A percentile compares a stretch with the other conserved stretches of the same genome.
phyloP scores from a whole-genome alignment of 2,888 invertebrate genomes.

The Conomelus anceps region DNA sequence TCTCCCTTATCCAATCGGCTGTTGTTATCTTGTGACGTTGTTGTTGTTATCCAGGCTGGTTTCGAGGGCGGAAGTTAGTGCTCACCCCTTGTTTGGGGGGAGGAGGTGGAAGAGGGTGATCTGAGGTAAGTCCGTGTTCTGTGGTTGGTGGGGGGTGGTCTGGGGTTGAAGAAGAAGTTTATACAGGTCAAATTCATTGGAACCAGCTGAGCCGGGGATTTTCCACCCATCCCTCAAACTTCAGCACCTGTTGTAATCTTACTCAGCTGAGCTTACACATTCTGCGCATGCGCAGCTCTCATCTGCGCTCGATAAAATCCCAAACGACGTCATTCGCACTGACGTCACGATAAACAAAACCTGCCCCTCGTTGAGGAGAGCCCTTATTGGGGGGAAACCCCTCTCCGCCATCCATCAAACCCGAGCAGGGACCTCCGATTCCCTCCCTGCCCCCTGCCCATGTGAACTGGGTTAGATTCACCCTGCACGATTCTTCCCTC shows the following conservation, averaged over 20 bases:
- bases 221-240: not conserved
- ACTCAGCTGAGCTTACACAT: not conserved
- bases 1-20: not conserved
- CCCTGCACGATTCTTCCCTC: not conserved
- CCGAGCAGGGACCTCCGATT: not conserved
- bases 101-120: constrained; percentile 40
- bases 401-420: not conserved
- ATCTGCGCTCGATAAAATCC: not conserved
- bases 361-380: too few species aligned
- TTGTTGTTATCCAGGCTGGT: not conserved
- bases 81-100: constrained; percentile 22
- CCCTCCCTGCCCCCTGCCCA: too few species aligned
- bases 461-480: not conserved
- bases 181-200: not conserved
- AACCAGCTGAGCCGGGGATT: not conserved
- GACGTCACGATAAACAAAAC: constrained; percentile 9
- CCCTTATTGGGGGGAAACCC: too few species aligned
- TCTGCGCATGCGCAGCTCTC: not conserved
- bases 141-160: not conserved
- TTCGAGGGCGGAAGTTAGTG: not conserved
- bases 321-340: not conserved
- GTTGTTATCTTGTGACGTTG: not conserved
- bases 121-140: not conserved
- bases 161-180: not conserved
- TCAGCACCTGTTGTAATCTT: constrained; percentile 2